Conservation (phyloP, 1,140 invertebrate species). For the Leptinotarsa lineolata region DNA sequence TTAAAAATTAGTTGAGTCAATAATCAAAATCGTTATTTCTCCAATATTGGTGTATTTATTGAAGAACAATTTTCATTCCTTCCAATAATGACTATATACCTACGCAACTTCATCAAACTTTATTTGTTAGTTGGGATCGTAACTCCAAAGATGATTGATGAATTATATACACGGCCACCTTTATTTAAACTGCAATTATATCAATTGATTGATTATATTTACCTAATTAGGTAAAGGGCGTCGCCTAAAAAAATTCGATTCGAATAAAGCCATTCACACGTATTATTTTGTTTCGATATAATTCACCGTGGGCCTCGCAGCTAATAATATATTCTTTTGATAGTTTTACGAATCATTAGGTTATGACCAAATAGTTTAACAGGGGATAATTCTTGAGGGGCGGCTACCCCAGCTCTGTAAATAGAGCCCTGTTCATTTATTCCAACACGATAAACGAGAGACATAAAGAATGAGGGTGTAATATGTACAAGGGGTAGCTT, state of each 20-base stretch:
- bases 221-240: slow-evolving; percentile 30
- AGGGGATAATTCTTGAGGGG: slow-evolving; percentile 38
- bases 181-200: slow-evolving; percentile 39
- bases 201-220: slow-evolving; percentile 39
- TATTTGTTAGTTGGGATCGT: not conserved
- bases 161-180: slow-evolving; percentile 25
- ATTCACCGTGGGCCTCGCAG: slow-evolving; percentile 24
- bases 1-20: no score
- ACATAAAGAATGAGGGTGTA: slow-evolving; percentile 48
- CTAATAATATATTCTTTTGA: slow-evolving; percentile 45
- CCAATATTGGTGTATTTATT: no score
- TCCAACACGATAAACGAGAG: slow-evolving; percentile 37
- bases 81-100: not conserved
- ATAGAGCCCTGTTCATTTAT: slow-evolving; percentile 42
- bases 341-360: slow-evolving; percentile 47
- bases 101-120: not conserved
- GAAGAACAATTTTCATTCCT: no score
- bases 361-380: slow-evolving; percentile 47
- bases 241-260: slow-evolving; percentile 30
- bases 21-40: no score
- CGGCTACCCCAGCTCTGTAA: slow-evolving; percentile 29
- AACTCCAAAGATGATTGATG: slow-evolving; percentile 11
- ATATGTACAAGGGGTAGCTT: slow-evolving; percentile 43
- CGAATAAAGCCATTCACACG: slow-evolving; percentile 41
- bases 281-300: slow-evolving; percentile 31